Evolutionary conservation across 2,113 vertebrate species (phyloP).

Genomic region (Alectura lathami): DNA sequence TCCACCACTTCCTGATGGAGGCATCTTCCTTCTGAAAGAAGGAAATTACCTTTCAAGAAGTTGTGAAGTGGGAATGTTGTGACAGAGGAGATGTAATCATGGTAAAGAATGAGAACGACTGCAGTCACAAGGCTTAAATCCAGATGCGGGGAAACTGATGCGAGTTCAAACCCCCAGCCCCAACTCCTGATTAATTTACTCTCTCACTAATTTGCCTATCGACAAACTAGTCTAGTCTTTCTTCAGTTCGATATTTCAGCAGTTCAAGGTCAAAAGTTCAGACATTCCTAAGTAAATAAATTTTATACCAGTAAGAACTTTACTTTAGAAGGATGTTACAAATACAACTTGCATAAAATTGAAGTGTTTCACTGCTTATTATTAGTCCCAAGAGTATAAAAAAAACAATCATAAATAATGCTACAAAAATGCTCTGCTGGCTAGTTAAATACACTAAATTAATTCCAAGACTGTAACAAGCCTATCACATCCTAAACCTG

Average conservation of each 20-base stretch:
- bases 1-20: not conserved
- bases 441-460: not conserved
- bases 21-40: not conserved
- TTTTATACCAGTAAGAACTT: not conserved
- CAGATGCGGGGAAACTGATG: not conserved
- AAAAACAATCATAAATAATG: not conserved
- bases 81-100: not conserved
- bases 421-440: not conserved
- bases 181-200: not conserved
- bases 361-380: not conserved
- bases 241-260: too few relatives aligned
- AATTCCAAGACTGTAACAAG: not conserved
- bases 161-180: not conserved
- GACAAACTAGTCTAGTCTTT: too few relatives aligned
- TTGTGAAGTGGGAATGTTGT: not conserved
- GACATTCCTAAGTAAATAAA: not conserved
- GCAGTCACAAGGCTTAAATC: not conserved
- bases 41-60: not conserved
- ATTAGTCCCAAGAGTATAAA: not conserved
- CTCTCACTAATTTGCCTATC: rapidly evolving
- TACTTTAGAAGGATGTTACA: not conserved
- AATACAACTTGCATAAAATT: not conserved
- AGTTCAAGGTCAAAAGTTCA: not conserved
- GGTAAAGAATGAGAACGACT: not conserved
- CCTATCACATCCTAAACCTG: not conserved